A percentile compares a stretch with the other conserved stretches of the same genome.
Conservation (phyloP, 2,888 invertebrate genomes). For the Poecilobothrus nobilitatus region DNA sequence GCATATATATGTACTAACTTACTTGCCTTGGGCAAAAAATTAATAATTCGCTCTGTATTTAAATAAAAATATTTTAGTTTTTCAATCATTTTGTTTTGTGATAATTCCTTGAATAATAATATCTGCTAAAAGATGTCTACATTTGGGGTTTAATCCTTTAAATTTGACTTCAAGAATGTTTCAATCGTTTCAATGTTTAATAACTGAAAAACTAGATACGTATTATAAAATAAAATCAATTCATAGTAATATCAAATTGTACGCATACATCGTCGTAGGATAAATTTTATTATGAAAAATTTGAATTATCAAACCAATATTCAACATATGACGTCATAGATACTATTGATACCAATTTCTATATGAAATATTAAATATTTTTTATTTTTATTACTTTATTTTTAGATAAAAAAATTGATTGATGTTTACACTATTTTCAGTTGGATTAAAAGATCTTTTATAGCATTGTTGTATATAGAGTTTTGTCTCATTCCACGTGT, state of each 20-base stretch:
- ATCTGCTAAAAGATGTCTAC: neutral
- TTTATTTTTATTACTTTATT: neutral
- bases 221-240: neutral
- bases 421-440: no score
- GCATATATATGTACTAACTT: no score
- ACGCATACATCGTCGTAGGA: neutral
- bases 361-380: neutral
- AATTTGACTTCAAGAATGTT: neutral
- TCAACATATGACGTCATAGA: neutral
- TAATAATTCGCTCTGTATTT: no score
- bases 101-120: neutral
- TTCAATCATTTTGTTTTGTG: neutral
- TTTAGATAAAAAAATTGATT: neutral
- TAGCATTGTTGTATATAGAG: no score
- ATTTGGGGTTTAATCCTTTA: neutral
- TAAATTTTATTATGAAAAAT: constrained; percentile 6
- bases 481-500: no score
- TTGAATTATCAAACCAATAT: neutral
- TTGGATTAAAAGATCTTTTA: no score
- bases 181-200: neutral
- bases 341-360: neutral
- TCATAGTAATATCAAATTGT: neutral
- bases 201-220: neutral
- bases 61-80: constrained; percentile 4
- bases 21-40: no score